Base-by-base conservation (phyloP, 1,140 invertebrate species). In the Lucilia sericata region DNA sequence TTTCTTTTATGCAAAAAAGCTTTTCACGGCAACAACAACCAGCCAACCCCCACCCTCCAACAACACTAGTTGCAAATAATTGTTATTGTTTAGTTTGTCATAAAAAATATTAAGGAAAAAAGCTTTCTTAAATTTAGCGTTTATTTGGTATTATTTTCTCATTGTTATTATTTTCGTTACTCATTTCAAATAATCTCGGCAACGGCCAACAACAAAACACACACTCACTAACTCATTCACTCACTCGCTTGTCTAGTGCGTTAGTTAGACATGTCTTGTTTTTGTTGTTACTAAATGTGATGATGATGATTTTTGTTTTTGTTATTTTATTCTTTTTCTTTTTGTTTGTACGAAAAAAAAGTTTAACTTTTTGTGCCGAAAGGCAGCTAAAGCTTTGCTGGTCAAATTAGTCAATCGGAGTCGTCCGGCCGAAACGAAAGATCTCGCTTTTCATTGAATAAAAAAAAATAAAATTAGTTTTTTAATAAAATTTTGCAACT, bases 381-480 rank as follows among this genome's bases (percentile, higher is more conserved):
- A 30, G 75, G 65, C 60, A 42, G 47, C 36, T 84, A 87, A 88
- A 90, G 88, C 88, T 87, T 86, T 85, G 82, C 65, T 87, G 88
- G 88, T 86, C 86, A 87, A 47, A 74, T 89, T 86, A 90, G 89
- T 90, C 89, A 88, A 90, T 90, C 89, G 89, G 89, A 90, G 88
- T 90, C 89, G 89, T 90, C 89, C 89, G 89, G 86, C 89, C 89
- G 88, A 90, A 90, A 90, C 89, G 89, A 90, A 90, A 90, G 89
- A 90, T 89, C 89, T 90, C 87, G 84, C 42, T 42, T 49, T 25
- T 36, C 78, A 81, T 84, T 83, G 82, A 74, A 25, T 13, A 76
- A 81, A 76, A 60, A 80, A 30, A 51, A 84, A 80, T 42, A 82
- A 19, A 82, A 82, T 36, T 65, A 34, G 30, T 21, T 51, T 80